These are phyloP conservation scores for Eulacestoma nigropectus DNA, from an alignment of 2,113 vertebrate genomes.

Conservation along the genomic window DNA sequence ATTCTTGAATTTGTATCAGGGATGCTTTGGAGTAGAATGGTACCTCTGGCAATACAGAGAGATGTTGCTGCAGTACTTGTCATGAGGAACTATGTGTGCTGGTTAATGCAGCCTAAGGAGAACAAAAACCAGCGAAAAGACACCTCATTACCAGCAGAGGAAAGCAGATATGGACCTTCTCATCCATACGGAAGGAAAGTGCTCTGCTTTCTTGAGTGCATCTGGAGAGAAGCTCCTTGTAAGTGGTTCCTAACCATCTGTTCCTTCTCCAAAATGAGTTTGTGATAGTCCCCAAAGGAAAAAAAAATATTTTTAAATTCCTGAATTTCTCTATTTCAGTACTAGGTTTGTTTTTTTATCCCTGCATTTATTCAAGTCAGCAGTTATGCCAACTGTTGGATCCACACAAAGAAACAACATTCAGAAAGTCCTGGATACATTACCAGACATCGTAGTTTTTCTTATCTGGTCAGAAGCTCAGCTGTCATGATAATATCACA, in stretches of 20 bases:
- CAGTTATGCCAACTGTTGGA: neutral
- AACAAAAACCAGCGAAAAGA: neutral
- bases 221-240: neutral
- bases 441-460: neutral
- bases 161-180: neutral
- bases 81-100: neutral
- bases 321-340: neutral
- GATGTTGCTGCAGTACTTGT: accelerated
- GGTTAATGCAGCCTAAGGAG: neutral
- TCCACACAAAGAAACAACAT: neutral
- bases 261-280: neutral
- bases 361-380: neutral
- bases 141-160: neutral
- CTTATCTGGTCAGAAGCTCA: neutral
- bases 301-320: neutral
- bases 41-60: neutral
- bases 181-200: neutral
- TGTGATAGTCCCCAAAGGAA: neutral
- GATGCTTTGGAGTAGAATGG: neutral
- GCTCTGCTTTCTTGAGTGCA: neutral
- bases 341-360: neutral
- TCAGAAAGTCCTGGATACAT: neutral
- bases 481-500: neutral
- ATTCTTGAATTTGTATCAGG: neutral
- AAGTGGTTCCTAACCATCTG: neutral